Base-by-base conservation (phyloP, 2,888 invertebrate genomes). In the Doris montereyensis region DNA sequence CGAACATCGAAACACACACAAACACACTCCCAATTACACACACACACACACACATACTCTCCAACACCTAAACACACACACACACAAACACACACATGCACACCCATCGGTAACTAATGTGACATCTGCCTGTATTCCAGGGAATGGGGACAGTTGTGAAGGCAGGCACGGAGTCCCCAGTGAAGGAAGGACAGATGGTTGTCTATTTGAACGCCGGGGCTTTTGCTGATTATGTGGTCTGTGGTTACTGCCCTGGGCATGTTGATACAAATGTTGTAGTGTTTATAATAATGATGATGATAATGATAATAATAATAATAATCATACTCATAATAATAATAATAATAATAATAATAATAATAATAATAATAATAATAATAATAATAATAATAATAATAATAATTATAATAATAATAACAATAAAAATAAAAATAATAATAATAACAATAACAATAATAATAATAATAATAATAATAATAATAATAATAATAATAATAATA, bases 171-270 rank as follows among this genome's bases (percentile, higher is more conserved):
- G 79, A 83, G 13, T 81, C 86, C n/a, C 78, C 70, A 21, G 62
- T 86, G 8, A 84, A 84, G 68, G 80, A 86, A 26, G 90, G 90
- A 10, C 89, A 90, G 74, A 80, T 88, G 34, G 89, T 91, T 4
- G 86, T 87, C 76, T 89, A 89, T 75, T 81, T 85, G 28, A 76
- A 83, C 30, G 81, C 81, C 83, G 90, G 90, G 21, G 87, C 89
- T 13, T 91, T 90, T 78, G 77, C 86, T 65, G 91, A 91, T 72
- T 91, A 88, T 76, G 84, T 86, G 85, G 88, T 89, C n/a, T n/a
- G n/a, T n/a, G n/a, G n/a, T n/a, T n/a, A n/a, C n/a, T n/a, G n/a
- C n/a, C n/a, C n/a, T n/a, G n/a, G n/a, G n/a, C n/a, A n/a, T n/a
- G n/a, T n/a, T n/a, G n/a, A n/a, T n/a, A n/a, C n/a, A n/a, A n/a